Evolutionary conservation across 2,113 vertebrate genomes (phyloP).

Genomic region (Chaetops frenatus): DNA sequence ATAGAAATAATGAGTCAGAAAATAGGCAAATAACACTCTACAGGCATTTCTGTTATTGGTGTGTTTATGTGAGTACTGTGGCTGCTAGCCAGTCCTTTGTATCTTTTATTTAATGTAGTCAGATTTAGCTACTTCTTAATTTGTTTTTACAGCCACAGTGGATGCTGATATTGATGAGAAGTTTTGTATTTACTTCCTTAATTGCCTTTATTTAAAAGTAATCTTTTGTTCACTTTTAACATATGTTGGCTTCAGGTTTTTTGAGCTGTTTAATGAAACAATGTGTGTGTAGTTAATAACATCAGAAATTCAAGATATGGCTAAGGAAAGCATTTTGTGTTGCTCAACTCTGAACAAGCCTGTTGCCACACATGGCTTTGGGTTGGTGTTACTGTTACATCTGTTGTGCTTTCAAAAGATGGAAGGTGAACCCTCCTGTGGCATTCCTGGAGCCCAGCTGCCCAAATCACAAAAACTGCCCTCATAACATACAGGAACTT

Average conservation of each 20-base stretch:
- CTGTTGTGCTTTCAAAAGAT: not conserved
- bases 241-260: not conserved
- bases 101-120: not conserved
- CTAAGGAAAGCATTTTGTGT: not conserved
- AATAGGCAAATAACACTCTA: not conserved
- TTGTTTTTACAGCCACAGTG: not conserved
- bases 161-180: not conserved
- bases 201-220: not conserved
- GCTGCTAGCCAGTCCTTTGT: not conserved
- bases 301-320: not conserved
- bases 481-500: rapidly evolving
- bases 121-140: not conserved
- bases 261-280: not conserved
- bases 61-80: not conserved
- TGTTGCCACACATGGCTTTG: not conserved
- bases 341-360: not conserved
- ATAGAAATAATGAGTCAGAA: not conserved
- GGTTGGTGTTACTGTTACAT: not conserved
- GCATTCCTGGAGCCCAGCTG: not conserved
- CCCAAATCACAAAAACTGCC: not conserved
- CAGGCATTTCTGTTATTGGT: not conserved
- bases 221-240: not conserved
- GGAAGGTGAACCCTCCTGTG: not conserved
- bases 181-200: not conserved
- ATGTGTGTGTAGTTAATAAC: not conserved